phyloP scores from a whole-genome alignment of 1,140 invertebrate species.

The Lysiphlebus fabarum region DNA sequence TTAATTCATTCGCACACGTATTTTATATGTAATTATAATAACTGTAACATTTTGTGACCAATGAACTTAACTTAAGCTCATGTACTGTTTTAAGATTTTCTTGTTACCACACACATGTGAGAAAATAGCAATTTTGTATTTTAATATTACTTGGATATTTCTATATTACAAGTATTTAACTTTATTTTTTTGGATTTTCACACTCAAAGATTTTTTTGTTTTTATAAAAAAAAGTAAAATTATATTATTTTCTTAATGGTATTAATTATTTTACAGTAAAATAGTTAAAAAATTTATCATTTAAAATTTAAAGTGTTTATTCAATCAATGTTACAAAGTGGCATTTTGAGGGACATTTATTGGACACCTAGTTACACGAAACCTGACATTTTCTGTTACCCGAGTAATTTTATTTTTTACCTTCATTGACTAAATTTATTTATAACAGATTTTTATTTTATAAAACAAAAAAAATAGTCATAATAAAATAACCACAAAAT shows the following conservation, averaged over 20 bases:
- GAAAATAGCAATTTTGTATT: too few species aligned
- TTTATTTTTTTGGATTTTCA: too few species aligned
- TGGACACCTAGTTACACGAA: slow-evolving; percentile 1
- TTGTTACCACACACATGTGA: too few species aligned
- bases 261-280: too few species aligned
- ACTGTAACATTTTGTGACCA: too few species aligned
- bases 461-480: slow-evolving; percentile 5
- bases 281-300: not conserved
- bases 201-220: too few species aligned
- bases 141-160: too few species aligned
- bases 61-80: too few species aligned
- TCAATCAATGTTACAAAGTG: not conserved
- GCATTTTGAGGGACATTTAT: slow-evolving; percentile 3
- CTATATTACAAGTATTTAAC: too few species aligned
- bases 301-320: not conserved
- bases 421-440: slow-evolving; percentile 3
- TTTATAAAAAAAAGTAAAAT: not conserved
- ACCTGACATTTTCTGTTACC: slow-evolving; percentile 5
- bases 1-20: too few species aligned
- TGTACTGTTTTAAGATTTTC: too few species aligned
- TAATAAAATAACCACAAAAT: not conserved
- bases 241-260: not conserved
- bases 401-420: slow-evolving; percentile 14
- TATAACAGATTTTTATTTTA: slow-evolving; percentile 3
- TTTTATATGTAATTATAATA: too few species aligned